These are phyloP conservation scores for Lanistes nyassanus DNA, from an alignment of 1,140 invertebrate species.

Conservation along the genomic window DNA sequence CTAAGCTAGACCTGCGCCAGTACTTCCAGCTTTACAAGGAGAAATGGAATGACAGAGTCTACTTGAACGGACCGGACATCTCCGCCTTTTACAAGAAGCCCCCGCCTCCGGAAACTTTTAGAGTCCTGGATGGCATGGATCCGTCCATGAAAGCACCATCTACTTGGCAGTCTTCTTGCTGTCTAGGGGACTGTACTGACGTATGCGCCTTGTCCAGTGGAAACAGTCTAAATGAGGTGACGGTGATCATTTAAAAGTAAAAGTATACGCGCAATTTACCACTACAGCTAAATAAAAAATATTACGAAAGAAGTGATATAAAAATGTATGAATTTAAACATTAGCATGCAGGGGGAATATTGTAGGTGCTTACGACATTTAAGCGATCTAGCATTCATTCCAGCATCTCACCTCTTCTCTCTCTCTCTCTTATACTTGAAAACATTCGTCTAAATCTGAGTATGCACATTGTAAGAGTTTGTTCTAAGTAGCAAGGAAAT, in stretches of 20 bases:
- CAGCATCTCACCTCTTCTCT: too few relatives aligned
- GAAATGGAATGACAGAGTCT: constrained; percentile 27
- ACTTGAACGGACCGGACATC: constrained; percentile 40
- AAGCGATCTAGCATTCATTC: too few relatives aligned
- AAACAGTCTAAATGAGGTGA: constrained; percentile 15
- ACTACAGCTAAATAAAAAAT: too few relatives aligned
- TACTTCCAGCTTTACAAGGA: constrained; percentile 28
- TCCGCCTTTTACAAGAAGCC: constrained; percentile 33
- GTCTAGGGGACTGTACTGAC: constrained; percentile 25
- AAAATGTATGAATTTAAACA: too few relatives aligned
- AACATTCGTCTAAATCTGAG: too few relatives aligned
- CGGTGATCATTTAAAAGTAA: background rate
- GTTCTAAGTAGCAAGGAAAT: too few relatives aligned
- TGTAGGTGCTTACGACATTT: too few relatives aligned
- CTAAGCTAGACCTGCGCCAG: constrained; percentile 27
- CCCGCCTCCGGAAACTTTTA: constrained; percentile 20
- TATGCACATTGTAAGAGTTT: too few relatives aligned
- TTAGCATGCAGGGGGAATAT: too few relatives aligned
- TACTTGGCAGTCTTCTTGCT: constrained; percentile 20
- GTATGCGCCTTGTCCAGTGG: constrained; percentile 10
- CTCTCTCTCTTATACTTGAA: too few relatives aligned
- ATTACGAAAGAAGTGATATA: too few relatives aligned
- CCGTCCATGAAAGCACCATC: constrained; percentile 17
- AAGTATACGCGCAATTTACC: too few relatives aligned
- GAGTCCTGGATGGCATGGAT: constrained; percentile 8